Base-by-base conservation (phyloP, 2,888 invertebrate species). In the Machimus atricapillus region DNA sequence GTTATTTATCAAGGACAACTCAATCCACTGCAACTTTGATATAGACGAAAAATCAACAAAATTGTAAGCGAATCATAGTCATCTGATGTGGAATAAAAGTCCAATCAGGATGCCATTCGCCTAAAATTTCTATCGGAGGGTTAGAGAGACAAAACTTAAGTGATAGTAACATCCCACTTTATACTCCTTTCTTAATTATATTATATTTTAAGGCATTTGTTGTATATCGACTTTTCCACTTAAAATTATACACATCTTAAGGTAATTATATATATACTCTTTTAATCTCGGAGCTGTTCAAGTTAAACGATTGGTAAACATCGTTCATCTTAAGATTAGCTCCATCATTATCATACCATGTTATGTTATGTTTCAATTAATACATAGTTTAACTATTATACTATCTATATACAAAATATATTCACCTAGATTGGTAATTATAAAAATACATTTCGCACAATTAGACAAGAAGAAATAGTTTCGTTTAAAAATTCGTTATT, bases 31-130 rank as follows among this genome's bases (percentile, higher is more conserved):
- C 5, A 16, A 46, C 16, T 46, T 2, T 46, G 12, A 46, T 46
- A 14, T 16, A 14, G 14, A 14, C 9, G 43, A 46, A 46, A 43
- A 43, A 43, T 43, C 43, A 43, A 43, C 14, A 3, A 43, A 46
- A 46, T 76, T 86, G 89, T 89, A 82, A 86, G 76, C 87, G 86
- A 89, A 89, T 89, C 88, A 78, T 89, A 89, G 89, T 90, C 89
- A 87, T 89, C 89, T 89, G 89, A 23, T 82, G 46, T 88, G 89
- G 88, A 88, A 89, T 87, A 23, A 81, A 79, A 34, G 56, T 89
- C 87, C 87, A 88, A 78, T 81, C 87, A 88, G 88, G 87, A 88
- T 89, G 89, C 88, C 88, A 88, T 89, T 88, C 66, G 87, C 83
- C 73, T 86, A 27, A 78, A 34, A 23, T 87, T 88, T 27, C 2